Base-by-base conservation (phyloP, 2,888 invertebrate genomes). In the Hypolimnas misippus region DNA sequence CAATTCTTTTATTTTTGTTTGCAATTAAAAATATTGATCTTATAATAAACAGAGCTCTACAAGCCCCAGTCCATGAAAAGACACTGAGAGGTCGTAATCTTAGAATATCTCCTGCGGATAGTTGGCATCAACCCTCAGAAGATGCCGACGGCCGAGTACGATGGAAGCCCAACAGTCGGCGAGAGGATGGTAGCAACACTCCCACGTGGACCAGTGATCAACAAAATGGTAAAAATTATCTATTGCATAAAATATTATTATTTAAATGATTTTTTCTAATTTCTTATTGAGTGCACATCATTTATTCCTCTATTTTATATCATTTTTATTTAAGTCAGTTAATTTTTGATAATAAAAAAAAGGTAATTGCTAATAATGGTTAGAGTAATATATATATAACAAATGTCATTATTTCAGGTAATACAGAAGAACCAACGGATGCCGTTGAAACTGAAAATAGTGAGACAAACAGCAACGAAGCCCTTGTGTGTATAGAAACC, bases 121-220 rank as follows among this genome's bases (percentile, higher is more conserved):
- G 93, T 61, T 94, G 94, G 94, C 94, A 94, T 76, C 94, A 94
- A 73, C 94, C 94, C 0, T 84, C 78, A 0, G 87, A 87, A 67
- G 70, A 70, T 50, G 75, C 81, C 0, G 79, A 86, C 40, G 87
- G 86, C 71, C 69, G 84, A 66, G 82, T 87, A 6, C 83, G 81
- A 19, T 87, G 84, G 84, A 86, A 81, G 74, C 70, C 78, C 19
- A 67, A 73, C 12, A 70, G 68, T 17, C 70, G 70, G n/a, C 64
- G 68, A 2, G 65, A 63, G 6, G 69, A 72, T 5, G 40, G 29
- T 4, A 56, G 19, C 42, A 19, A 33, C 29, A 53, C 54, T 16
- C 61, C 58, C 44, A 51, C 21, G 10, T 52, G 50, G 35, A 40
- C 10, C 19, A 21, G 12, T 53, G 54, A 62, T 49, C 62, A 66